Percentiles rank a stretch among this genome's conserved stretches.
Evolutionary conservation across 2,113 vertebrate genomes (phyloP).

Genomic region (Scatophagus argus): DNA sequence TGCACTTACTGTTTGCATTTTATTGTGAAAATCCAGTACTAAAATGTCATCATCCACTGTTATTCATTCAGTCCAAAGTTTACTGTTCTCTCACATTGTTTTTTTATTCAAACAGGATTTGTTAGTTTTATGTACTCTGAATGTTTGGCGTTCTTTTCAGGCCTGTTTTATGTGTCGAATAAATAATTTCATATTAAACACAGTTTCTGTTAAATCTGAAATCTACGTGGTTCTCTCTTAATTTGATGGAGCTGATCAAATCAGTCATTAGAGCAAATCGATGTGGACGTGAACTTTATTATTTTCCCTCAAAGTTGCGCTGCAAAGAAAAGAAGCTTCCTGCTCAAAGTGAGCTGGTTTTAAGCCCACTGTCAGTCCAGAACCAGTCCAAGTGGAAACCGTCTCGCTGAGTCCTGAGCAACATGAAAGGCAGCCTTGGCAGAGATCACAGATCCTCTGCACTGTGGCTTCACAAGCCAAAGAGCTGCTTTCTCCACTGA

Average conservation of each 20-base stretch:
- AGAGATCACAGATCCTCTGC: constrained; percentile 43
- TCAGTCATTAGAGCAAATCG: no score
- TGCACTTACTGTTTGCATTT: constrained; percentile 24
- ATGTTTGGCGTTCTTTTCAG: constrained; percentile 14
- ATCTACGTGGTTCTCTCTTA: no score
- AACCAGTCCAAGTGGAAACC: constrained; percentile 24
- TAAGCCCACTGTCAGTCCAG: constrained; percentile 29
- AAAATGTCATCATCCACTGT: not conserved
- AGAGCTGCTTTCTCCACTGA: constrained; percentile 39
- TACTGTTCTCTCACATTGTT: not conserved
- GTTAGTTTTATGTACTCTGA: constrained; percentile 14
- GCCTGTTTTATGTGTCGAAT: constrained; percentile 59
- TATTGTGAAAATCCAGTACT: not conserved
- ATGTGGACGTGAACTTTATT: no score
- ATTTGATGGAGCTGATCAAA: no score
- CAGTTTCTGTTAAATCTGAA: not conserved
- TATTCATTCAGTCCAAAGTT: constrained; percentile 20
- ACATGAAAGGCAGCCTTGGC: constrained; percentile 44
- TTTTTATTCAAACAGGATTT: not conserved
- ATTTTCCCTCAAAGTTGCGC: no score
- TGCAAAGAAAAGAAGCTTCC: not conserved
- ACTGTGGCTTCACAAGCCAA: constrained; percentile 14
- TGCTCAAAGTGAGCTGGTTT: constrained; percentile 1
- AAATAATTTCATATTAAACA: constrained; percentile 59
- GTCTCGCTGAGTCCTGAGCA: constrained; percentile 10